Conservation (phyloP, 2,797 vertebrate species). For the Propithecus deckenii region DNA sequence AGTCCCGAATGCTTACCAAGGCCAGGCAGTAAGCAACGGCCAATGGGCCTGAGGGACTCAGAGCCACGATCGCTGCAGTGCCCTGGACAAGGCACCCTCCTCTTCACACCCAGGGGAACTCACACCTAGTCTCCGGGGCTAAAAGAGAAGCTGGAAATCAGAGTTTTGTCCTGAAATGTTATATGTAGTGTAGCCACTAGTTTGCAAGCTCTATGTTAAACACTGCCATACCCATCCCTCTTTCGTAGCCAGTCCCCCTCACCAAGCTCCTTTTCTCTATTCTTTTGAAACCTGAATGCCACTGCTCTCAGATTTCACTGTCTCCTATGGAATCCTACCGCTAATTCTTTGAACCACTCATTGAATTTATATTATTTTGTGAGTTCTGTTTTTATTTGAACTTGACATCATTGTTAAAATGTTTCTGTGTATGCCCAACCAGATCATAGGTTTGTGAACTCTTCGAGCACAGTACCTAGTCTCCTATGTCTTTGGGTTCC, state of each 20-base stretch:
- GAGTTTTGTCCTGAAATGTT: not conserved
- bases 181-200: not conserved
- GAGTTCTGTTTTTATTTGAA: not conserved
- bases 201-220: not conserved
- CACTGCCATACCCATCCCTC: accelerated
- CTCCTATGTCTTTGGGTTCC: not conserved
- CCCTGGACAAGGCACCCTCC: too few relatives aligned
- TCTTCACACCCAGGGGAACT: too few relatives aligned
- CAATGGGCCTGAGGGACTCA: not conserved
- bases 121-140: not conserved
- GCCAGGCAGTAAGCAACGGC: not conserved
- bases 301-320: accelerated
- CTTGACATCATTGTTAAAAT: not conserved
- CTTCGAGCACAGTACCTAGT: not conserved
- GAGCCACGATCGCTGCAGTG: too few relatives aligned
- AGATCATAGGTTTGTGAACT: not conserved
- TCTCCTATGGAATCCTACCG: not conserved
- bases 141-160: not conserved
- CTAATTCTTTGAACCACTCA: not conserved
- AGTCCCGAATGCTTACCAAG: not conserved
- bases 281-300: not conserved
- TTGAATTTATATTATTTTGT: not conserved
- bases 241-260: not conserved
- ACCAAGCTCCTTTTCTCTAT: not conserved
- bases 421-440: not conserved